Base-by-base conservation (phyloP, 1,140 invertebrate genomes). In the Neotoxoptera formosana region DNA sequence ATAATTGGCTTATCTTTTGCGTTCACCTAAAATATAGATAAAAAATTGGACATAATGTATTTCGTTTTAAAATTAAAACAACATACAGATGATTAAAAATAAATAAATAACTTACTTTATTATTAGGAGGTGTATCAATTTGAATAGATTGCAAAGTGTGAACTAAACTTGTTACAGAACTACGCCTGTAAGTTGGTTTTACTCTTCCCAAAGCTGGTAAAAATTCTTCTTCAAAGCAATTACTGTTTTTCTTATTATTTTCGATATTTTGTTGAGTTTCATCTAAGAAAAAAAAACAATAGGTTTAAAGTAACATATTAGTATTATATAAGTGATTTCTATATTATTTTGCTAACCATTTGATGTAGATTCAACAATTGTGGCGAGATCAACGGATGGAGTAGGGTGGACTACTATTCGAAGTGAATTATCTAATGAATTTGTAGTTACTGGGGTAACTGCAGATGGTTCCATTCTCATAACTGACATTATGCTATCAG, bases 401-500 rank as follows among this genome's bases (percentile, higher is more conserved):
- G 96, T 97, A 95, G 97, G 96, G 94, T 97, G 97, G 48, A 97
- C 97, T 7, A 96, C 96, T 2, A 96, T 97, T 53, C 97, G 94
- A 30, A 91, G 93, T 56, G 95, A 96, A n/a, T 95, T 95, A 94
- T 96, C 96, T 84, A 95, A 95, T 95, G 96, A 96, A 36, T 96
- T 96, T 14, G 96, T 96, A 95, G 98, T 97, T 9, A 97, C 96
- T 90, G 97, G 97, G 23, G 34, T 90, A 45, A 90, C 25, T 30
- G 81, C 41, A 84, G 91, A 86, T 1, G 90, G 25, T 56, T 93
- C 91, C 48, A 93, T 83, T 9, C 81, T 93, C 81, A 93, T 93
- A 93, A 98, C 97, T 76, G 97, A 97, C 88, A 98, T 95, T 93
- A 99, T 96, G 95, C 96, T 97, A 94, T 99, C 98, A 11, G 98